Evolutionary conservation across 1,140 invertebrate genomes (phyloP), one percentile per base, ranked within the genome.

Genomic region (Drusus annulatus): DNA sequence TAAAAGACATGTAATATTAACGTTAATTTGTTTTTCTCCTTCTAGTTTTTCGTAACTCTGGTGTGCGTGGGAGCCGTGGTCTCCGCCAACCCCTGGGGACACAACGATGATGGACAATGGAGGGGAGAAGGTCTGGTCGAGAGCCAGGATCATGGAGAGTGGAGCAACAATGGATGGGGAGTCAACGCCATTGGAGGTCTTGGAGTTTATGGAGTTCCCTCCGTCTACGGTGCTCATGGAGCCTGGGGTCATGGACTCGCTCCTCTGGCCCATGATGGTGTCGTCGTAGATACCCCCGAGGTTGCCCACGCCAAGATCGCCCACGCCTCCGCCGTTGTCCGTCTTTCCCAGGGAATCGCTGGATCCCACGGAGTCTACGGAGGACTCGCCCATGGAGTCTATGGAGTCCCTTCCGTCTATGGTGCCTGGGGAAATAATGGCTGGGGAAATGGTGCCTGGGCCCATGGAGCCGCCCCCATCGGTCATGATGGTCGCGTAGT

Each of bases 251-350:
- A 45, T 45, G 69, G 80, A 16, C 28, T 73, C 28, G 21, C 36
- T 25, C 36, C 13, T 17, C 78, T 74, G 17, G 69, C 71, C 1
- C 75, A 76, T 52, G 81, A 79, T 31, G 81, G 81, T 56, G 71
- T 69, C 85, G 89, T 89, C 85, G 86, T 89, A 79, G 89, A 90
- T 85, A 90, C 89, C 21, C 87, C 89, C 76, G 88, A 89, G 81
- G 89, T 89, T 73, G 89, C 89, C 17, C 88, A 89, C 76, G 89
- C 88, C 17, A 87, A 88, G 51, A 86, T 88, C 31, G 87, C 87
- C 10, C 89, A 90, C 84, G 82, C 88, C 19, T 79, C 86, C 62
- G 81, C 81, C 19, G 91, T 89, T 63, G 90, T 90, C 0, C 23
- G 25, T 19, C 16, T 54, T 45, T 45, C 36, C 36, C 36, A 45